phyloP scores from a whole-genome alignment of 2,797 vertebrate species.

The Gymnocypris eckloni region DNA sequence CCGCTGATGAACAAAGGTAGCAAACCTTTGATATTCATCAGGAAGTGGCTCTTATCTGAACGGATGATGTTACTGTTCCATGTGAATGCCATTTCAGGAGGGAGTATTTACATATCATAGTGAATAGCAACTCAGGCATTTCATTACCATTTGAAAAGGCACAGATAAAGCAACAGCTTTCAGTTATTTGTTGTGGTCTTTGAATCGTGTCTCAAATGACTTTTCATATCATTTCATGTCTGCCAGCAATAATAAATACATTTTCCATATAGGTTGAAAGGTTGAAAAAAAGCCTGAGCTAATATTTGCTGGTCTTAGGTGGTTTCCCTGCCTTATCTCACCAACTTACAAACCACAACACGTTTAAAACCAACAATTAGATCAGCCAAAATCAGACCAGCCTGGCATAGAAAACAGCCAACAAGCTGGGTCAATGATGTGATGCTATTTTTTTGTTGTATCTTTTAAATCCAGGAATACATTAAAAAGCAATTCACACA shows the following conservation, averaged over 20 bases:
- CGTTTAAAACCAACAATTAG: neutral
- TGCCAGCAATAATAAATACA: slow-evolving; percentile 4
- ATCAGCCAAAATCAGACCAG: neutral
- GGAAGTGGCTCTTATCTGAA: slow-evolving; percentile 23
- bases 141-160: slow-evolving; percentile 42
- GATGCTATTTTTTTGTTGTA: neutral
- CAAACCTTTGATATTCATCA: slow-evolving; percentile 36
- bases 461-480: neutral
- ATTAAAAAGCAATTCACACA: neutral
- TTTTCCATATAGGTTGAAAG: neutral
- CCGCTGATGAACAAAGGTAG: slow-evolving; percentile 16
- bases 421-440: neutral
- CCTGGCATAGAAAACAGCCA: neutral
- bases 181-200: slow-evolving; percentile 31
- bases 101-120: slow-evolving; percentile 30
- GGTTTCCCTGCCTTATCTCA: neutral
- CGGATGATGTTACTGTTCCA: slow-evolving; percentile 16
- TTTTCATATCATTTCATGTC: slow-evolving; percentile 19
- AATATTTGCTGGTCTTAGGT: neutral
- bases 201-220: slow-evolving; percentile 17
- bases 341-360: neutral
- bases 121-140: slow-evolving; percentile 20
- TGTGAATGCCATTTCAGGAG: slow-evolving; percentile 35
- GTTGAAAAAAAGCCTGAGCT: neutral
- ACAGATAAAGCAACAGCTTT: neutral